A percentile compares a stretch with the other conserved stretches of the same genome.
Conservation (phyloP, 1,140 invertebrate species). For the Plodia interpunctella region DNA sequence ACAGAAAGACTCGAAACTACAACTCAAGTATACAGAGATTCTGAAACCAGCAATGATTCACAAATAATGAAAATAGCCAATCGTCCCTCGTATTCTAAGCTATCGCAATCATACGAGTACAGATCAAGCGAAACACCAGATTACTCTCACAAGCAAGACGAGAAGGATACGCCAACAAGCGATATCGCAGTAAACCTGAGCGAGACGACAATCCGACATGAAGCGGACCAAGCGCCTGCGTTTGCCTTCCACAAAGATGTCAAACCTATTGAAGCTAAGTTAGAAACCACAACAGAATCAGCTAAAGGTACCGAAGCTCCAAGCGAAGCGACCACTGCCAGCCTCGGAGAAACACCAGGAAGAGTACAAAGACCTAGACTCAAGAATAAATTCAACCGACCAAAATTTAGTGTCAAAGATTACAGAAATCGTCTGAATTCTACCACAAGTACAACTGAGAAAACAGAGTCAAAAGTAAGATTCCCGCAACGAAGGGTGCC, state of each 20-base stretch:
- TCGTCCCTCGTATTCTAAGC: constrained; percentile 44
- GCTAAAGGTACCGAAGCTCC: constrained; percentile 23
- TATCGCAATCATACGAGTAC: constrained; percentile 39
- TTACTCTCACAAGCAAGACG: constrained; percentile 74
- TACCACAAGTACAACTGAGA: constrained; percentile 75
- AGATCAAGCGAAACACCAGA: constrained; percentile 58
- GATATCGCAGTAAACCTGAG: constrained; percentile 61
- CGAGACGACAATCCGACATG: constrained; percentile 29
- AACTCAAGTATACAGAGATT: constrained; percentile 36
- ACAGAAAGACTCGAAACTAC: constrained; percentile 57
- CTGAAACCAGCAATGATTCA: constrained; percentile 58
- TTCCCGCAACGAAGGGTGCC: constrained; percentile 63
- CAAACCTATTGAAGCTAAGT: constrained; percentile 57
- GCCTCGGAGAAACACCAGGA: constrained; percentile 40
- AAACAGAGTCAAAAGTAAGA: constrained; percentile 59
- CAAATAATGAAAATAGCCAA: constrained; percentile 74
- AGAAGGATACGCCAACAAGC: constrained; percentile 75
- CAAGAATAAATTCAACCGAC: constrained; percentile 71
- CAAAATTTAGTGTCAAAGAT: constrained; percentile 80
- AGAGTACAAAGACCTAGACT: constrained; percentile 55
- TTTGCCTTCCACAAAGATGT: constrained; percentile 68
- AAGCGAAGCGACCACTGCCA: constrained; percentile 45
- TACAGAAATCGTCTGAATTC: constrained; percentile 76
- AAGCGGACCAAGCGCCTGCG: constrained; percentile 36
- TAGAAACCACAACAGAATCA: constrained; percentile 48